phyloP scores from a whole-genome alignment of 2,113 vertebrate genomes.

The Muntiacus muntjak region DNA sequence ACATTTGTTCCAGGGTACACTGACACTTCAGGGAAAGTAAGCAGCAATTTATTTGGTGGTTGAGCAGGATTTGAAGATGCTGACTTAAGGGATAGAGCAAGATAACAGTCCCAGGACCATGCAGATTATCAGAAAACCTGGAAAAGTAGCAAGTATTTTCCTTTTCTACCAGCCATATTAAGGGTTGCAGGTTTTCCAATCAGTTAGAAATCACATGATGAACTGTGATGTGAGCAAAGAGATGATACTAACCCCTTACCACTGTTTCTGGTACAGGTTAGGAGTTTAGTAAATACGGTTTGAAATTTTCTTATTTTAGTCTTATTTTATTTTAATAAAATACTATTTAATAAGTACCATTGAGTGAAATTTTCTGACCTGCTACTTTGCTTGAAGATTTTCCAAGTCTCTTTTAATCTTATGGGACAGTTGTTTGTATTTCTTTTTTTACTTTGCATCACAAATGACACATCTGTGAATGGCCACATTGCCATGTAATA shows the following conservation, averaged over 20 bases:
- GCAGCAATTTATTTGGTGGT: background rate
- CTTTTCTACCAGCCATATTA: background rate
- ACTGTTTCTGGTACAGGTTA: background rate
- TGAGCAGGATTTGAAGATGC: background rate
- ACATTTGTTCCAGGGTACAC: background rate
- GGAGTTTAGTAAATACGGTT: background rate
- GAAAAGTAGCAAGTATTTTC: background rate
- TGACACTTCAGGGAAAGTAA: background rate
- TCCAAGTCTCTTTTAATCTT: background rate
- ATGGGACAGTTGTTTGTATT: background rate
- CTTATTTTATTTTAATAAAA: background rate
- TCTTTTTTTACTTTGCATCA: background rate
- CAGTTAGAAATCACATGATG: background rate
- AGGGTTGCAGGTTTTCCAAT: background rate
- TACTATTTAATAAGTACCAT: background rate
- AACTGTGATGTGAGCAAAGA: background rate
- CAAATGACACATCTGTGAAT: background rate
- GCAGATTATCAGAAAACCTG: background rate
- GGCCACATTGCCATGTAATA: background rate
- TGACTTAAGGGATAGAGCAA: background rate
- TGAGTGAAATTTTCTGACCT: background rate
- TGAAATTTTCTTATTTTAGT: background rate
- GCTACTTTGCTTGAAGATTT: background rate
- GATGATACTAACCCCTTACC: too few species aligned
- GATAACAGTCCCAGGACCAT: background rate